Base-by-base conservation (phyloP, 1,140 invertebrate species). In the Anadara kagoshimensis region DNA sequence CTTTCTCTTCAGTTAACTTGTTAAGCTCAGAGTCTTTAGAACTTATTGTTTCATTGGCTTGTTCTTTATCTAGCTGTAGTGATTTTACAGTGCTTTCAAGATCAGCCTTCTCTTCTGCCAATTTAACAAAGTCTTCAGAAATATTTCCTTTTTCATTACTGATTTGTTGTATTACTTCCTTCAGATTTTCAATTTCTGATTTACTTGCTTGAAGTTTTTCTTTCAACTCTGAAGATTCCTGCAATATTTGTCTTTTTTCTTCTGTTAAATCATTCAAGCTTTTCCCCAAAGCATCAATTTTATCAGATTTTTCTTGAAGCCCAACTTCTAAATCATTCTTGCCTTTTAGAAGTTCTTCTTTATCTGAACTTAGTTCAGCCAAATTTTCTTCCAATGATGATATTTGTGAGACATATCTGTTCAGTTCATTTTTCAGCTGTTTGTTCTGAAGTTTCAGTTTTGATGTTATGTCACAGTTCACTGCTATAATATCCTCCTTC, bases 1-100 rank as follows among this genome's bases (percentile, higher is more conserved):
- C 59, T 16, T 64, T 24, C 22, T 69, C 58, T 61, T 69, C 57
- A 41, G 43, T 71, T n/a, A 69, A 64, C n/a, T 18, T 49, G 10
- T 49, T n/a, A 2, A 18, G 14, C 14, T n/a, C n/a, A 51, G 43
- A 49, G 11, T 24, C 16, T 64, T 11, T 20, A 63, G 5, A 22
- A 14, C 41, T n/a, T 22, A 22, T 8, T 53, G n/a, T 5, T 36
- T 65, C 59, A 8, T 47, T n/a, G 4, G 53, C 1, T 61, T 62
- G 22, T 51, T 11, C 26, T 11, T 56, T 26, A 12, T 26, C 11
- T 26, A 63, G 49, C 22, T 56, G 22, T 18, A n/a, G 20, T 5
- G 5, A 24, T 29, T 49, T 53, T 47, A 63, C 10, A 45, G 47
- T 29, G 36, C 22, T 10, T 1, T 22, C n/a, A 36, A 70, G 45